phyloP scores from a whole-genome alignment of 2,113 vertebrate genomes.

The Siniperca knerii region DNA sequence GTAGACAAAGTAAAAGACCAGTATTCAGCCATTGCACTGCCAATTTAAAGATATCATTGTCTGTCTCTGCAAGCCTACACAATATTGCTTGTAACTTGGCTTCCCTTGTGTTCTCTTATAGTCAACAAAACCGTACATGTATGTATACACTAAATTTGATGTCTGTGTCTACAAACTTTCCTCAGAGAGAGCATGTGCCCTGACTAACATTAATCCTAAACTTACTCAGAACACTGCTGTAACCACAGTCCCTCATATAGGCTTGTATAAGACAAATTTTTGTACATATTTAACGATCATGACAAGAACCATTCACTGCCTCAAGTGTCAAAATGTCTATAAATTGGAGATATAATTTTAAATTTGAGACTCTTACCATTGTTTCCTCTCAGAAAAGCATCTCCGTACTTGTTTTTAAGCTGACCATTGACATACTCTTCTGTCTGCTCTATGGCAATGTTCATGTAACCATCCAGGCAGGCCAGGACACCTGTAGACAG shows the following conservation, averaged over 20 bases:
- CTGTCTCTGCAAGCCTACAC: background rate
- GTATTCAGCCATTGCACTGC: background rate
- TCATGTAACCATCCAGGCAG: conserved; percentile 99
- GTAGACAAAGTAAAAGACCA: background rate
- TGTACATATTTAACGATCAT: background rate
- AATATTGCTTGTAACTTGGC: too few species aligned
- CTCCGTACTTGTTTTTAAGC: conserved; percentile 99
- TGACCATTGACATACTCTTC: conserved; percentile 99
- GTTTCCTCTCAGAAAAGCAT: conserved; percentile 98
- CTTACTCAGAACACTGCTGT: background rate
- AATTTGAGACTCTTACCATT: conserved; percentile 87
- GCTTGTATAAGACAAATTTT: too few species aligned
- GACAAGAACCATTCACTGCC: background rate
- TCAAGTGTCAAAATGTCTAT: background rate
- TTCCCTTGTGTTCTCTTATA: background rate
- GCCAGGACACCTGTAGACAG: conserved; percentile 92
- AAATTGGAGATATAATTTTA: background rate
- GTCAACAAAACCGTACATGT: background rate
- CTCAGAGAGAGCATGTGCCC: background rate
- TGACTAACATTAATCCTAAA: too few species aligned
- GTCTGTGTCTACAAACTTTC: background rate
- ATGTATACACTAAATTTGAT: too few species aligned
- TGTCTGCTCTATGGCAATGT: conserved; percentile 98
- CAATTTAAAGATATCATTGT: background rate
- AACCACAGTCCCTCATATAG: background rate